Percentiles rank a stretch among this genome's conserved stretches.
These are phyloP conservation scores for Maccullochella peelii DNA, from an alignment of 2,113 vertebrate genomes.

Conservation along the genomic window DNA sequence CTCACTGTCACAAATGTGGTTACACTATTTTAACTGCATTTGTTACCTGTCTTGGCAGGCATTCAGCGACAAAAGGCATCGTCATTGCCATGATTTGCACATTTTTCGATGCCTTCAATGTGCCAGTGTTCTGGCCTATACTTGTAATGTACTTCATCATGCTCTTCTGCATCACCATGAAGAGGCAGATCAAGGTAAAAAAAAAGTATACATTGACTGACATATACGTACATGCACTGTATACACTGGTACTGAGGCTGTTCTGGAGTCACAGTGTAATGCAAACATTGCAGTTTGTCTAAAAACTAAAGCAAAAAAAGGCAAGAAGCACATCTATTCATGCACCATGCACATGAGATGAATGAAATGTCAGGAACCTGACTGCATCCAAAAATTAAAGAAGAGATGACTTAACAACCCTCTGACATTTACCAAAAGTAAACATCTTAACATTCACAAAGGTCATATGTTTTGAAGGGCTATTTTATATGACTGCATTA, in stretches of 20 bases:
- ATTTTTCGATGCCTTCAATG: conserved; percentile 98
- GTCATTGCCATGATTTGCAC: conserved; percentile 97
- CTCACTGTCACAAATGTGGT: not conserved
- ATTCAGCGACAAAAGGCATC: conserved; percentile 97
- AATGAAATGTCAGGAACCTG: not conserved
- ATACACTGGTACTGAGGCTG: not conserved
- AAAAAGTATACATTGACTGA: not conserved
- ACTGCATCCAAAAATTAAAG: not conserved
- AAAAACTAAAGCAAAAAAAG: not conserved
- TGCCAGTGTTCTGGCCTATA: conserved; percentile 99
- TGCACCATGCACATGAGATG: not conserved
- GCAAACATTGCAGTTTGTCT: not conserved
- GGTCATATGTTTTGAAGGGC: not conserved
- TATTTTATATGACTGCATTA: not conserved
- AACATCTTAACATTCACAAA: not conserved
- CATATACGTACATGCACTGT: not conserved
- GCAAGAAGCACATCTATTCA: not conserved
- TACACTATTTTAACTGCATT: not conserved
- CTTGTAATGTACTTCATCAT: conserved; percentile 99
- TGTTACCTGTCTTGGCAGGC: conserved; percentile 83
- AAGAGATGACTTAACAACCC: not conserved
- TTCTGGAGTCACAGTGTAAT: not conserved
- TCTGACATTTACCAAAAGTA: not conserved
- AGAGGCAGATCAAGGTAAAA: conserved; percentile 98
- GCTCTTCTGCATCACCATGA: conserved; percentile 99